Conservation (phyloP, 1,140 invertebrate species). For the Neodiprion lecontei region DNA sequence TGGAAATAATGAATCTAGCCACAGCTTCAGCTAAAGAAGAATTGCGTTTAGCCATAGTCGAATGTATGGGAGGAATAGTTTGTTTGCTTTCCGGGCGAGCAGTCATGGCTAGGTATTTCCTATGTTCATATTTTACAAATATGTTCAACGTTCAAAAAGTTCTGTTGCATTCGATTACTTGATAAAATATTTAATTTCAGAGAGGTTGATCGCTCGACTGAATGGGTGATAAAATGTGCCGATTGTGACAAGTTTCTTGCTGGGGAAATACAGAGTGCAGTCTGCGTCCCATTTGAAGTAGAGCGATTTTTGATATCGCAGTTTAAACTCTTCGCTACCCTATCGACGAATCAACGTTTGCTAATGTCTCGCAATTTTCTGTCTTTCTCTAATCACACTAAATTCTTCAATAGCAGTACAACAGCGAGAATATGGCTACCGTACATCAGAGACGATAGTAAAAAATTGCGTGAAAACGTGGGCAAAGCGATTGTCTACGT, state of each 20-base stretch:
- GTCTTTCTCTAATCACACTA: conserved; percentile 55
- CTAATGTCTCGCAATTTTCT: conserved; percentile 47
- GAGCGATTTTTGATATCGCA: conserved; percentile 39
- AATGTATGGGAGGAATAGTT: conserved; percentile 42
- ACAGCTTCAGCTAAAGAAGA: conserved; percentile 33
- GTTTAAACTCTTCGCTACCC: conserved; percentile 41
- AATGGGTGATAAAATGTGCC: conserved; percentile 45
- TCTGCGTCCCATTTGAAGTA: neutral
- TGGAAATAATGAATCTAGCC: conserved; percentile 41
- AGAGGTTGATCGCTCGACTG: conserved; percentile 37
- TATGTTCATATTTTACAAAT: conserved; percentile 13
- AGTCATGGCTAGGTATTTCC: conserved; percentile 40
- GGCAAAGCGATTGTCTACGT: conserved; percentile 43
- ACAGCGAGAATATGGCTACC: conserved; percentile 52
- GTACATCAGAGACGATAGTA: conserved; percentile 48
- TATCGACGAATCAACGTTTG: conserved; percentile 37
- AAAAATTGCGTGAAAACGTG: conserved; percentile 49
- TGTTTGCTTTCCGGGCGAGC: conserved; percentile 47
- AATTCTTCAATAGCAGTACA: conserved; percentile 51
- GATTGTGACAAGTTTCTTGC: conserved; percentile 40
- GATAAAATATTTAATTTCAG: conserved; percentile 30
- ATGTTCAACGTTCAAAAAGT: too few species aligned
- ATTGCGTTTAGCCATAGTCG: conserved; percentile 44
- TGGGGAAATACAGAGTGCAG: conserved; percentile 15
- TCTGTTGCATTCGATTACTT: neutral